Evolutionary conservation across 1,140 invertebrate species (phyloP), one percentile per base, ranked within the genome.

Genomic region (Coptotermes formosanus): DNA sequence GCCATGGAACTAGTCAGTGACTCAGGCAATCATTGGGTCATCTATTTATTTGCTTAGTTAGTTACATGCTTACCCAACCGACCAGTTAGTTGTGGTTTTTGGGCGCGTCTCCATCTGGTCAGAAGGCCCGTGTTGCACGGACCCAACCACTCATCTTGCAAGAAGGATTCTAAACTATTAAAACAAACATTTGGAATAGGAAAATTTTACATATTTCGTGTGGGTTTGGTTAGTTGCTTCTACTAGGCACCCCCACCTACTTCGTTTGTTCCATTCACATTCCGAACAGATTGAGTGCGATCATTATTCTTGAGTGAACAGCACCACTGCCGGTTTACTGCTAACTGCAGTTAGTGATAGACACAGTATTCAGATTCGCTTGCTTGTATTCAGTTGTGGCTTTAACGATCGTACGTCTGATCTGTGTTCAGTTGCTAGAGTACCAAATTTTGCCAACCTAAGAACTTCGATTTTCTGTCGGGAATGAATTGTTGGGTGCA

Each of bases 281-380:
- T 75, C 64, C 64, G n/a, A 75, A 75, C 30, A 75, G 64, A 75
- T 75, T 30, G 64, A 75, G 64, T 75, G 30, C 64, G 64, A 75
- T n/a, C 64, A 75, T 30, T 75, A 75, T 75, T 75, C 64, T 30
- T 75, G 9, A 25, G 64, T 16, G 0, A 9, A n/a, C 64, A n/a
- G 64, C 64, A 75, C 64, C 64, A 75, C 64, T 8, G 25, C 25
- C 9, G n/a, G 64, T 75, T 75, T 7, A 9, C 64, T 75, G 6
- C 6, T 75, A 75, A 75, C 64, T 6, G 64, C 64, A n/a, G 64
- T 30, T 75, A 55, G 19, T 55, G 52, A 21, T 16, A 55, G 0
- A 55, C 52, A 55, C 45, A 16, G 14, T 48, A 3, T 48, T 48
- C 14, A 12, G 14, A 48, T 16, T 48, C 45, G 1, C 45, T 1